phyloP scores from a whole-genome alignment of 2,113 vertebrate species.

The Elaphurus davidianus region DNA sequence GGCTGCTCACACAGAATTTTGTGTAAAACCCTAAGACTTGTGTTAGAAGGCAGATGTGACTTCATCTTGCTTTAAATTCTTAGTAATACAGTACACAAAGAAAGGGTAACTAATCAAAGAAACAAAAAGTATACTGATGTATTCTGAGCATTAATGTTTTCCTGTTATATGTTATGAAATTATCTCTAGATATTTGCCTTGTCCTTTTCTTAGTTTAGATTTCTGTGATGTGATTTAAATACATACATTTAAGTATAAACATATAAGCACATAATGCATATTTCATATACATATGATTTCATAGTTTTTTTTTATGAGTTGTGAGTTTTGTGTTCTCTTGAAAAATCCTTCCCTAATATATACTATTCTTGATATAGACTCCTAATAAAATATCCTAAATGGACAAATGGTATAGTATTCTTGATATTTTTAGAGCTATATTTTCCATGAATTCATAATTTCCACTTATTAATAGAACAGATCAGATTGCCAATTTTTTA shows the following conservation, averaged over 20 bases:
- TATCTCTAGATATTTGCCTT: background rate
- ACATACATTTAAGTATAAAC: background rate
- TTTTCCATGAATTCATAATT: background rate
- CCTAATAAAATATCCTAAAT: background rate
- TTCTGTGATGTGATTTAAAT: background rate
- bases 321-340: background rate
- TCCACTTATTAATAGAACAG: constrained; percentile 2
- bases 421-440: background rate
- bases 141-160: background rate
- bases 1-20: constrained; percentile 20
- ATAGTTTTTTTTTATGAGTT: background rate
- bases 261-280: background rate
- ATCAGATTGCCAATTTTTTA: background rate
- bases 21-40: constrained; percentile 30
- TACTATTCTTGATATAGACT: background rate
- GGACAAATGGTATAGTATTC: background rate
- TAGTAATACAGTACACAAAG: constrained; percentile 42
- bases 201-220: background rate
- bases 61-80: constrained; percentile 42
- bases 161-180: background rate
- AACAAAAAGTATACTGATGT: background rate
- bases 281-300: background rate
- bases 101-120: constrained; percentile 42
- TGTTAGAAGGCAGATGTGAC: constrained; percentile 18
- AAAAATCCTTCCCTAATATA: background rate